Evolutionary conservation across 2,888 invertebrate species (phyloP), one percentile per base, ranked within the genome.

Genomic region (Drosophila macrospina): DNA sequence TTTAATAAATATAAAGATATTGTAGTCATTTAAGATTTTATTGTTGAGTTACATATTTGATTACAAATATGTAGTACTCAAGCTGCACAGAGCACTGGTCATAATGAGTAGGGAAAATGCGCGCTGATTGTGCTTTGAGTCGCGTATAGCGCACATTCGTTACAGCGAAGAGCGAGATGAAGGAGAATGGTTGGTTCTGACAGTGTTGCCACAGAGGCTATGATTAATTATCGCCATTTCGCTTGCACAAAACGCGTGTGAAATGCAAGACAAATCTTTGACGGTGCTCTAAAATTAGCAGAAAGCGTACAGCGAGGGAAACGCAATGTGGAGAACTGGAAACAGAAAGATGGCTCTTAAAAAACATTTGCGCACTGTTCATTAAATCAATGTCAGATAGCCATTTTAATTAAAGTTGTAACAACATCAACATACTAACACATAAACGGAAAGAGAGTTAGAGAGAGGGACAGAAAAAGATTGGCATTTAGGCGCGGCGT

Each of bases 201-300:
- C 65, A 51, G 65, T 59, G 57, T 39, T 61, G 51, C 83, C 78
- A 74, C 86, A 77, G 66, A 69, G 70, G 71, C 69, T 68, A 80
- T 82, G 83, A 83, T 88, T 88, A 88, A 88, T 88, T 83, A 86
- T 64, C 67, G 63, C 61, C 78, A 73, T 73, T 82, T 78, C 67
- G 63, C 51, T 84, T 64, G 74, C 75, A 74, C 78, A 66, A 69
- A 76, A 36, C 50, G 57, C 56, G 56, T 57, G 59, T 52, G 60
- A 71, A 71, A 59, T 64, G 71, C 74, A 64, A 69, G 76, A 73
- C 73, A 85, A 81, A 76, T 78, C 67, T 44, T 60, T 73, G 62
- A 55, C 13, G 44, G 55, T 57, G 71, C 69, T 57, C 78, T 68
- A 37, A 75, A 84, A 84, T 87, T 78, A 78, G 81, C 51, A 26